Percentiles rank a stretch among this genome's conserved stretches.
These are phyloP conservation scores for Eospalax fontanierii DNA, from an alignment of 2,797 vertebrate genomes.

Conservation along the genomic window DNA sequence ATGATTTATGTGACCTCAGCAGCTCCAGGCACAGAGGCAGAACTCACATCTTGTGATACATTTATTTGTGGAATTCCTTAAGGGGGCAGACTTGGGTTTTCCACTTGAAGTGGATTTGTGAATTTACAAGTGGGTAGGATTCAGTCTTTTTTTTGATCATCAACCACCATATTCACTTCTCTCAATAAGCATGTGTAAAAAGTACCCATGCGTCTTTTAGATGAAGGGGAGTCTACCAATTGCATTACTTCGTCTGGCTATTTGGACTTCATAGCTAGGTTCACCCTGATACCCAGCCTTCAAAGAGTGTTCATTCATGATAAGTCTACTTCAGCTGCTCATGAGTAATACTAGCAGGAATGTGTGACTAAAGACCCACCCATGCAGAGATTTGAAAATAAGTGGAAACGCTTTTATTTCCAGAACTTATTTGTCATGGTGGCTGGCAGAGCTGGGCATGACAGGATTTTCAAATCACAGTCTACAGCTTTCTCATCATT, in stretches of 20 bases:
- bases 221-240: conserved; percentile 41
- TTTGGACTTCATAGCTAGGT: neutral
- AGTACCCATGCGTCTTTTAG: neutral
- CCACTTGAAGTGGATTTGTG: conserved; percentile 47
- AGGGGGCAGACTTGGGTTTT: conserved; percentile 65
- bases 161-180: conserved; percentile 3
- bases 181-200: neutral
- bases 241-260: conserved; percentile 16
- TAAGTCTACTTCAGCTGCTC: conserved; percentile 48
- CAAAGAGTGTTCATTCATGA: conserved; percentile 70
- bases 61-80: conserved; percentile 70
- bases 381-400: conserved; percentile 60
- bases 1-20: conserved; percentile 76
- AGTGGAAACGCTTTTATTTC: conserved; percentile 68
- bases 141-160: conserved; percentile 17
- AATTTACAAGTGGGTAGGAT: conserved; percentile 56
- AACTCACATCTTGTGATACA: conserved; percentile 52
- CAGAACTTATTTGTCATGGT: conserved; percentile 55
- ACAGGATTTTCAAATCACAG: conserved; percentile 47
- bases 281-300: neutral
- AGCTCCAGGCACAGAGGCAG: conserved; percentile 73
- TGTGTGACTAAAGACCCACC: conserved; percentile 62
- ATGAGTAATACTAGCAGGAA: conserved; percentile 59
- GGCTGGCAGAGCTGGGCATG: conserved; percentile 18
- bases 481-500: conserved; percentile 38